Percentiles rank a stretch among this genome's conserved stretches.
These are phyloP conservation scores for Sminthopsis crassicaudata DNA, from an alignment of 2,113 vertebrate species.

Conservation along the genomic window DNA sequence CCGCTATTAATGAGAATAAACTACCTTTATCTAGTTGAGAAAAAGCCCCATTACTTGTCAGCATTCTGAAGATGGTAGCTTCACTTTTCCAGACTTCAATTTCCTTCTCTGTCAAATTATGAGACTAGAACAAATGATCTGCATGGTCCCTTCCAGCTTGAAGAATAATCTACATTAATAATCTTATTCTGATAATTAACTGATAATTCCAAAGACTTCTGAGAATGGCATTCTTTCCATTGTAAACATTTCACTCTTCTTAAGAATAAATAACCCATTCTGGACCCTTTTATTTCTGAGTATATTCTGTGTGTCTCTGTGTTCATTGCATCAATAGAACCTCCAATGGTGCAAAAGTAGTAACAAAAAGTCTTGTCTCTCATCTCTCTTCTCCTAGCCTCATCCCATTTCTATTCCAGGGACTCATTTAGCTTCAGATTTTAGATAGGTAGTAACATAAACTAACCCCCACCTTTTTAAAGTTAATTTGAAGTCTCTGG, in stretches of 20 bases:
- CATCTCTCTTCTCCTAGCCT: not conserved
- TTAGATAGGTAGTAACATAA: not conserved
- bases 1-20: not conserved
- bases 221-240: not conserved
- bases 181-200: not conserved
- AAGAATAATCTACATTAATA: not conserved
- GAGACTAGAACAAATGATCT: not conserved
- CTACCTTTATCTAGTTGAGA: not conserved
- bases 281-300: not conserved
- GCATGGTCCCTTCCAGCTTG: not conserved
- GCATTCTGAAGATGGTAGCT: not conserved
- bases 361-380: not conserved
- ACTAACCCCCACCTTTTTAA: not conserved
- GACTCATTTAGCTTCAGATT: not conserved
- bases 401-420: not conserved
- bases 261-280: not conserved
- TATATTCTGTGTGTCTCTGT: conserved; percentile 16
- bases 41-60: not conserved
- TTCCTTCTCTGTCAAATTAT: not conserved
- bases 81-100: not conserved
- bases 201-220: not conserved
- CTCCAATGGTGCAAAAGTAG: not conserved
- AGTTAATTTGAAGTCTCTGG: not conserved
- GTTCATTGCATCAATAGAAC: not conserved
- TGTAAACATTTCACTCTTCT: conserved; percentile 3